phyloP scores from a whole-genome alignment of 1,140 invertebrate genomes.

The Pseudomyrmex dendroicus region DNA sequence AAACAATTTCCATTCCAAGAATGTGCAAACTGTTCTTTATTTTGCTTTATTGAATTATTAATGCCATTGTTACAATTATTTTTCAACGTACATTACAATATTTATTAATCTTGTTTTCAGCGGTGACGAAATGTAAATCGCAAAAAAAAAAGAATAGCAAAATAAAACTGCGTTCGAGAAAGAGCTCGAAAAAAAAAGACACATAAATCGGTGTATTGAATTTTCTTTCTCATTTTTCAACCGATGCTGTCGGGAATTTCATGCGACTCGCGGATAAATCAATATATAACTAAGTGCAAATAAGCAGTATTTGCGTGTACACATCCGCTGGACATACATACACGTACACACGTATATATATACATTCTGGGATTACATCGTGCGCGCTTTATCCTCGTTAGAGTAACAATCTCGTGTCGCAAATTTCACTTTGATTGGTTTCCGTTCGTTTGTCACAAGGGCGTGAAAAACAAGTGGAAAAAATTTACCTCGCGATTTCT shows the following conservation, averaged over 20 bases:
- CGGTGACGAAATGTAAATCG: too few species aligned
- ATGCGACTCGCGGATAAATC: conserved; percentile 20
- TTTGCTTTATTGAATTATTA: too few species aligned
- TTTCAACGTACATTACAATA: too few species aligned
- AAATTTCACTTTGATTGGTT: conserved; percentile 8
- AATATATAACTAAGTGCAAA: conserved; percentile 16
- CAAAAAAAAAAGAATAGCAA: not conserved
- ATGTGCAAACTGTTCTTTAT: too few species aligned
- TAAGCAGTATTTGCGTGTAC: conserved; percentile 15
- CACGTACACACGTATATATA: not conserved
- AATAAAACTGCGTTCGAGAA: not conserved
- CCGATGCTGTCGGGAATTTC: not conserved
- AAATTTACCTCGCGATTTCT: conserved; percentile 5
- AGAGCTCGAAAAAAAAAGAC: too few species aligned
- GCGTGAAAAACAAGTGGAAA: conserved; percentile 10
- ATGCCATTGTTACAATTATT: too few species aligned
- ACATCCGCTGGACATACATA: not conserved
- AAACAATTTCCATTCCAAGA: too few species aligned
- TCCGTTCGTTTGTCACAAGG: conserved; percentile 24
- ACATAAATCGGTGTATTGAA: not conserved
- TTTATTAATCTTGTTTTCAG: too few species aligned
- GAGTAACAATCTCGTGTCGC: conserved; percentile 37
- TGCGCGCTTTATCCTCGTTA: conserved; percentile 39
- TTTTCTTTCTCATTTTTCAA: not conserved
- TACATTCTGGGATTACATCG: not conserved